Evolutionary conservation across 2,113 vertebrate species (phyloP).

Genomic region (Saguinus imperator): DNA sequence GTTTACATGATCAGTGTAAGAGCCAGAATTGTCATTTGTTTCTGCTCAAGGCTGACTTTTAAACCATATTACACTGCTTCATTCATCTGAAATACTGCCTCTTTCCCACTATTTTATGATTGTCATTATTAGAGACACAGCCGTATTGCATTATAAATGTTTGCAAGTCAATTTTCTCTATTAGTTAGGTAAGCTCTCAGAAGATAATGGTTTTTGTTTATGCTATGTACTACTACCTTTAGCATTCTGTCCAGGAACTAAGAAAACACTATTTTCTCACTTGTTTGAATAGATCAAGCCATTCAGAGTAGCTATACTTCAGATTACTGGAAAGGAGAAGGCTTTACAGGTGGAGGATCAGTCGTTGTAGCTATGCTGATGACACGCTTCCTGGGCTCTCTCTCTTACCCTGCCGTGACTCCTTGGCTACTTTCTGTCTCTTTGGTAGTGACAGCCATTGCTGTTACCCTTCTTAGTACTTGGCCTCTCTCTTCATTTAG

Average conservation of each 20-base stretch:
- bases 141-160: not conserved
- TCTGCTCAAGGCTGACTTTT: not conserved
- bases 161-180: not conserved
- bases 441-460: not conserved
- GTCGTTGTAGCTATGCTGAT: not conserved
- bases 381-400: not conserved
- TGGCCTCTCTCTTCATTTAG: not conserved
- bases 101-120: not conserved
- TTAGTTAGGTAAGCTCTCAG: not conserved
- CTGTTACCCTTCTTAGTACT: not conserved
- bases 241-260: not conserved
- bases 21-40: not conserved
- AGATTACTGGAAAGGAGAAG: not conserved
- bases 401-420: not conserved
- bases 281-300: not conserved
- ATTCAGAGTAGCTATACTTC: not conserved
- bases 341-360: not conserved
- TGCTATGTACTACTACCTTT: not conserved
- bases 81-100: not conserved
- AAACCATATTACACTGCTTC: not conserved
- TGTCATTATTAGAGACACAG: not conserved
- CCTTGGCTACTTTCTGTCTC: not conserved
- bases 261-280: not conserved
- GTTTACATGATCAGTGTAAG: not conserved
- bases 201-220: not conserved